Evolutionary conservation across 2,797 vertebrate species (phyloP), one percentile per base, ranked within the genome.

Genomic region (Chloroceryle inda): DNA sequence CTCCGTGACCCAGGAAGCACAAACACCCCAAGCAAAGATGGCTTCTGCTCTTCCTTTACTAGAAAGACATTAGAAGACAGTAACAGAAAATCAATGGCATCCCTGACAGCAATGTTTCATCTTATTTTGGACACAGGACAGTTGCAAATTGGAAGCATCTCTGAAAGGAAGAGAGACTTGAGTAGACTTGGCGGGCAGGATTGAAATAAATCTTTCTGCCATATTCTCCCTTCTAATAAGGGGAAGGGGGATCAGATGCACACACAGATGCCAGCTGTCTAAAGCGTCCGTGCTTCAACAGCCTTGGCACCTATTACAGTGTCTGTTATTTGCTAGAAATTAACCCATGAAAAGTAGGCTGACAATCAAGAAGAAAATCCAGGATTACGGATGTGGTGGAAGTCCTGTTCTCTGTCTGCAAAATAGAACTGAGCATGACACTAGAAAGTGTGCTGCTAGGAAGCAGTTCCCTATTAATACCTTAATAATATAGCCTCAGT

Each of bases 181-280:
- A 85, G 33, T 63, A 63, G 61, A 47, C 72, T 74, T 91, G 84
- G 71, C 4, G 22, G 35, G 35, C 71, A 67, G 31, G 55, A 71
- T 52, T 94, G 84, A 89, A 85, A 80, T 94, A 91, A 89, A 85
- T 89, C 29, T 40, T 94, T 74, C 71, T 89, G 74, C 63, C 18
- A 47, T 27, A 66, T 75, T 86, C 81, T 90, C 59, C 58, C n/a
- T 61, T 76, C 47, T 58, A 63, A 73, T 89, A 63, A 77, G 55
- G 53, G 61, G 40, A 76, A 74, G 47, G 18, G 44, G 42, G 20
- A 83, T 93, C 40, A 89, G 79, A 82, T 31, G 49, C 33, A 11
- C 37, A 24, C 31, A 45, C 64, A 85, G 91, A 91, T 80, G 81
- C 71, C 87, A 87, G 53, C 81, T 83, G 35, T 89, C 78, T 56